These are phyloP conservation scores for Pantherophis alleghaniensis DNA, from an alignment of 2,797 vertebrate genomes.

Conservation along the genomic window DNA sequence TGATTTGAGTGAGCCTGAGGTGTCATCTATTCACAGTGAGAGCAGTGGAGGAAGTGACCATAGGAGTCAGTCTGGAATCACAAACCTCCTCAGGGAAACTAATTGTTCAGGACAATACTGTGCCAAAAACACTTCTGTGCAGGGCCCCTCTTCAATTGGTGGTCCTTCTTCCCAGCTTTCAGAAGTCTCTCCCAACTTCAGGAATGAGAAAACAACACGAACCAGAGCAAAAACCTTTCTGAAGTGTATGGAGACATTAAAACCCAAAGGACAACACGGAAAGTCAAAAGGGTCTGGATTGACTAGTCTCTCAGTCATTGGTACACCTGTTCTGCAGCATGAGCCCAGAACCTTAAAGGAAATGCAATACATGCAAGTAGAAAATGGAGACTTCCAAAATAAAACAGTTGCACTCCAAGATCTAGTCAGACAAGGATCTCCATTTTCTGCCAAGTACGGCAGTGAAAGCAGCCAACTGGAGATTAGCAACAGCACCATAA, in stretches of 20 bases:
- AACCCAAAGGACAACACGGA: conserved; percentile 75
- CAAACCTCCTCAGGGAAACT: conserved; percentile 71
- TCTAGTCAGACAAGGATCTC: conserved; percentile 55
- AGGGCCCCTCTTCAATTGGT: conserved; percentile 70
- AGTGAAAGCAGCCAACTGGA: conserved; percentile 83
- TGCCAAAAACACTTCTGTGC: conserved; percentile 77
- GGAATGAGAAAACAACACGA: conserved; percentile 79
- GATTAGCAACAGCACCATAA: conserved; percentile 79
- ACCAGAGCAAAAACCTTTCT: conserved; percentile 87
- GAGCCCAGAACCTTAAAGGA: conserved; percentile 80
- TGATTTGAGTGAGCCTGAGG: conserved; percentile 92
- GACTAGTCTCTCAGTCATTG: conserved; percentile 77
- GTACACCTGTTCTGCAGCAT: conserved; percentile 83
- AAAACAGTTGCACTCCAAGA: conserved; percentile 25
- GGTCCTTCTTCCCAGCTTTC: conserved; percentile 68
- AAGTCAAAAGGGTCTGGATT: conserved; percentile 72
- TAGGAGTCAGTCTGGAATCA: conserved; percentile 61
- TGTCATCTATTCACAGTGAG: conserved; percentile 91
- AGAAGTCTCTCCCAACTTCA: conserved; percentile 74
- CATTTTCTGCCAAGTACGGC: conserved; percentile 69
- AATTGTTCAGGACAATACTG: conserved; percentile 75
- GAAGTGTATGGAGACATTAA: conserved; percentile 89
- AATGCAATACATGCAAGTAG: conserved; percentile 79
- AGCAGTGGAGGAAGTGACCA: conserved; percentile 88
- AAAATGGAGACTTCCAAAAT: conserved; percentile 76